These are phyloP conservation scores for Proales similis DNA, from an alignment of 1,140 invertebrate species.

Conservation along the genomic window DNA sequence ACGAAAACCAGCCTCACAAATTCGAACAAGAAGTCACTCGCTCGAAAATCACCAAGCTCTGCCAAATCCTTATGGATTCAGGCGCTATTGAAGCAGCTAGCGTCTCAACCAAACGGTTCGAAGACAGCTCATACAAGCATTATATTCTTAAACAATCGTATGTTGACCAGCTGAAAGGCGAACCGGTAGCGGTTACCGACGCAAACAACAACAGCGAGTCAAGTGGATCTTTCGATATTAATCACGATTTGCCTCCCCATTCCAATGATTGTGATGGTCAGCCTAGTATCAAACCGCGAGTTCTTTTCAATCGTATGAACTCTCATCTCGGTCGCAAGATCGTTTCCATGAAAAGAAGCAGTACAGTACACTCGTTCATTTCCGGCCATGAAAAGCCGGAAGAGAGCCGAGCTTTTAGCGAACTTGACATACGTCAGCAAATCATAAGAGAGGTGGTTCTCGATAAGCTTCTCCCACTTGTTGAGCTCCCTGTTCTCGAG, in stretches of 20 bases:
- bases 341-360: constrained; percentile 28
- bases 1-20: constrained; percentile 3
- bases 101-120: background rate
- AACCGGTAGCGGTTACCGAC: background rate
- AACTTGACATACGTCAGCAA: background rate
- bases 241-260: background rate
- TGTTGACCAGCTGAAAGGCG: constrained; percentile 12
- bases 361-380: constrained; percentile 16
- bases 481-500: constrained; percentile 29
- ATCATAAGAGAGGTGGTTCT: constrained; percentile 26
- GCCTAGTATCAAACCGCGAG: too few relatives aligned
- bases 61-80: constrained; percentile 34
- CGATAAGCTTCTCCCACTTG: constrained; percentile 18
- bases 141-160: constrained; percentile 20
- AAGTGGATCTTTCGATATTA: constrained; percentile 6
- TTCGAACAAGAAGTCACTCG: constrained; percentile 14
- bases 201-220: constrained; percentile 22
- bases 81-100: constrained; percentile 5
- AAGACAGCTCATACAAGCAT: constrained; percentile 18
- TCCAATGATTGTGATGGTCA: too few relatives aligned
- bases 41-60: constrained; percentile 18
- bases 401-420: background rate
- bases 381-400: too few relatives aligned
- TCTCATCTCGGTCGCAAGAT: constrained; percentile 12
- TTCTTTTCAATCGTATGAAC: constrained; percentile 33